Base-by-base conservation (phyloP, 2,113 vertebrate genomes). In the Marcusenius ussheri region DNA sequence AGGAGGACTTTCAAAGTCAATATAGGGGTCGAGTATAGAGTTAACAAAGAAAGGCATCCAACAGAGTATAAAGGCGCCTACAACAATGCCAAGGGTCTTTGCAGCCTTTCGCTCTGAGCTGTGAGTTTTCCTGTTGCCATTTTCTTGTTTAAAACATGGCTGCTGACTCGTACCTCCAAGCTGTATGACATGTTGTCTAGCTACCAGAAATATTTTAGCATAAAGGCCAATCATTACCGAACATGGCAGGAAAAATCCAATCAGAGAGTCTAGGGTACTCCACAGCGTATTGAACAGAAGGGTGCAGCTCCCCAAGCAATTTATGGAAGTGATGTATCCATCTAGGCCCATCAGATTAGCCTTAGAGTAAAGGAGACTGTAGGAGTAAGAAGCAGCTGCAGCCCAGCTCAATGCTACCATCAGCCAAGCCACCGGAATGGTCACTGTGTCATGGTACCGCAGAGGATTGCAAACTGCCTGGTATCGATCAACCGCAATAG, bases 41-140 rank as follows among this genome's bases (percentile, higher is more conserved):
- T 87, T 92, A 3, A 93, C 24, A 88, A 93, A 93, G 84, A 91
- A 93, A 0, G 93, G 93, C 88, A 93, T 70, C 93, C 92, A 93
- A 85, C 93, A 93, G 74, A 91, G 87, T n/a, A 92, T 92, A n/a
- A 93, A 94, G 8, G 90, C 90, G 3, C 93, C 92, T 7, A 94
- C 90, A 3, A 93, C 93, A 45, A 94, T 90, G 2, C 90, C 92
- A 0, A 94, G 92, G 21, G 93, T 93, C 89, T 93, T 94, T 49
- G 93, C 93, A 62, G 93, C 93, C 90, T 94, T 94, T 1, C 84
- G 80, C 5, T 94, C 93, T 62, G 89, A 91, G 21, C 84, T 86
- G n/a, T 89, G 83, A 42, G 89, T 1, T 47, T 3, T 45, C 17
- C 88, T 90, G 27, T 49, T 88, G 15, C 13, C 47, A 3, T 87